phyloP scores from a whole-genome alignment of 2,888 invertebrate species.

The Marasmarcha lunaedactyla region DNA sequence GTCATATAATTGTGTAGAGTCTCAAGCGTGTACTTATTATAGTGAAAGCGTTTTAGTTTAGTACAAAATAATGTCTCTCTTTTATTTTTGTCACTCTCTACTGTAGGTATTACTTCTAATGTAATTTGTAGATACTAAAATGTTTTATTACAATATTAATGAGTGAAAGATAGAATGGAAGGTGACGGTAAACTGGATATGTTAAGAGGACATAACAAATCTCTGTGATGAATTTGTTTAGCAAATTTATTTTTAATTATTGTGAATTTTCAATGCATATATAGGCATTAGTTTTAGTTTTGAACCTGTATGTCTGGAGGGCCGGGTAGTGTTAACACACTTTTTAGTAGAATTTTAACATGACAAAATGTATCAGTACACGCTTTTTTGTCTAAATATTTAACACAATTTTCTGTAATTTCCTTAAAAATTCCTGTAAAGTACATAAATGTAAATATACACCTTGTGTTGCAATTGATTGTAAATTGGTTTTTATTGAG shows the following conservation, averaged over 20 bases:
- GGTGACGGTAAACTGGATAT: slow-evolving; percentile 45
- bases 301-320: slow-evolving; percentile 25
- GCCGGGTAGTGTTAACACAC: slow-evolving; percentile 22
- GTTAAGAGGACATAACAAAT: slow-evolving; percentile 45
- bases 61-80: slow-evolving; percentile 67
- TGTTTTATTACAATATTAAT: slow-evolving; percentile 33
- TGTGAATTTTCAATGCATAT: slow-evolving; percentile 47
- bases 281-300: slow-evolving; percentile 14
- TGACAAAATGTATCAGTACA: slow-evolving; percentile 35
- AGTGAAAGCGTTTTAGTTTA: slow-evolving; percentile 53
- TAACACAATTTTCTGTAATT: no score
- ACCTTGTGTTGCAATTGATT: no score
- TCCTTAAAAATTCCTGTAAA: no score
- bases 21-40: slow-evolving; percentile 51
- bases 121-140: slow-evolving; percentile 39
- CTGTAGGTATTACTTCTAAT: slow-evolving; percentile 41
- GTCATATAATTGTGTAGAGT: slow-evolving; percentile 28
- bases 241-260: slow-evolving; percentile 29
- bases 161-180: slow-evolving; percentile 45
- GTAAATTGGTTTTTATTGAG: no score
- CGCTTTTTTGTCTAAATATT: background rate
- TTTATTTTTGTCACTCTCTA: slow-evolving; percentile 62
- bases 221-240: slow-evolving; percentile 64
- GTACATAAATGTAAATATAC: no score
- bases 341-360: slow-evolving; percentile 24